These are phyloP conservation scores for Rhodinocichla rosea DNA, from an alignment of 2,113 vertebrate genomes.

Conservation along the genomic window DNA sequence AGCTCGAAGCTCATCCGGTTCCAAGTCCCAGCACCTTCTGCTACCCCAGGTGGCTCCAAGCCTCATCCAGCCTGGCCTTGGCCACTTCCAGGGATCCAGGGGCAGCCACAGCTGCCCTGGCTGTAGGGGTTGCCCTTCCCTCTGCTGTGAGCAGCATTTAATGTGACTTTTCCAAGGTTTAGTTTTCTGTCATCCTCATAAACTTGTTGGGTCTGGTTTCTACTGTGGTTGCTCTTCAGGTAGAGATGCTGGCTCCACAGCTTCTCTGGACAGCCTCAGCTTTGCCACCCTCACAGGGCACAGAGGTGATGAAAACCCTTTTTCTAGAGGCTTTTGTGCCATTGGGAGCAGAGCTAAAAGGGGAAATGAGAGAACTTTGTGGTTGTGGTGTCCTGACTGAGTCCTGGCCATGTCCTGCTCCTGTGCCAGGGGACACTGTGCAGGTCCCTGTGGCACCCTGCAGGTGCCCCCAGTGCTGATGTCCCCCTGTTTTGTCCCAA, in stretches of 20 bases:
- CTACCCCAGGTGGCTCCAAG: not conserved
- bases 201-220: not conserved
- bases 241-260: not conserved
- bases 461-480: not conserved
- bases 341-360: not conserved
- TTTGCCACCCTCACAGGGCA: not conserved
- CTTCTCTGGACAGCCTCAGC: rapidly evolving
- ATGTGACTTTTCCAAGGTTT: not conserved
- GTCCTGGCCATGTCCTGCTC: not conserved
- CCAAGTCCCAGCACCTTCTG: not conserved
- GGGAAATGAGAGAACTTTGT: not conserved
- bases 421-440: too few relatives aligned
- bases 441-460: not conserved
- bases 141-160: not conserved
- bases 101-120: not conserved
- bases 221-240: not conserved
- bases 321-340: rapidly evolving
- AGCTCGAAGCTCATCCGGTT: not conserved
- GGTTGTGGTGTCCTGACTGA: not conserved
- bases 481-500: not conserved
- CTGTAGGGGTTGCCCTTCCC: not conserved
- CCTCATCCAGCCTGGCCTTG: not conserved
- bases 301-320: not conserved
- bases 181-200: not conserved
- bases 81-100: not conserved